phyloP scores from a whole-genome alignment of 2,888 invertebrate species.

The Latrodectus elegans region DNA sequence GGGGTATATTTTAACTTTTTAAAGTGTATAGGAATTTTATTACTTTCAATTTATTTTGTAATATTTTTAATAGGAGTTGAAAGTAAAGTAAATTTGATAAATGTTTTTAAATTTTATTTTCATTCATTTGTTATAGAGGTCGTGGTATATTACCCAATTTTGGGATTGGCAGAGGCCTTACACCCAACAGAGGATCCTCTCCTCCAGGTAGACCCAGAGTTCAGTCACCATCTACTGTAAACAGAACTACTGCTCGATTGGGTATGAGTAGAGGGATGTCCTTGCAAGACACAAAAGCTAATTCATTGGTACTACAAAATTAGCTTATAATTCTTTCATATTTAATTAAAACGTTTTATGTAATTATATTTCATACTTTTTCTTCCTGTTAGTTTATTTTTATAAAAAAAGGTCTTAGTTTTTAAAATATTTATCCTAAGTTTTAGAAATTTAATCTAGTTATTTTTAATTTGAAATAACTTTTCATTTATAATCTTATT shows the following conservation, averaged over 20 bases:
- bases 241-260: conserved; percentile 10
- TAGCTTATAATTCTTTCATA: no score
- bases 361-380: no score
- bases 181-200: conserved; percentile 15
- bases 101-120: not conserved
- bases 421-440: no score
- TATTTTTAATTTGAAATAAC: no score
- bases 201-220: conserved; percentile 32
- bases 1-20: not conserved
- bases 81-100: not conserved
- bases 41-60: not conserved
- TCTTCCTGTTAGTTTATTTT: no score
- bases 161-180: conserved; percentile 13
- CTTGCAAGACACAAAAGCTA: conserved; percentile 30
- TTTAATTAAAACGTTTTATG: no score
- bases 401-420: no score
- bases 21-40: not conserved
- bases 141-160: not conserved
- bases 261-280: conserved; percentile 24
- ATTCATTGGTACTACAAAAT: not conserved
- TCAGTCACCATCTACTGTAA: conserved; percentile 21
- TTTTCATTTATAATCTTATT: no score
- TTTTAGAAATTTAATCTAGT: no score
- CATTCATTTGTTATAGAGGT: conserved; percentile 13
- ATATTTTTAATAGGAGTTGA: not conserved